Base-by-base conservation (phyloP, 2,888 invertebrate species). In the Zygothrica quintamaculata region DNA sequence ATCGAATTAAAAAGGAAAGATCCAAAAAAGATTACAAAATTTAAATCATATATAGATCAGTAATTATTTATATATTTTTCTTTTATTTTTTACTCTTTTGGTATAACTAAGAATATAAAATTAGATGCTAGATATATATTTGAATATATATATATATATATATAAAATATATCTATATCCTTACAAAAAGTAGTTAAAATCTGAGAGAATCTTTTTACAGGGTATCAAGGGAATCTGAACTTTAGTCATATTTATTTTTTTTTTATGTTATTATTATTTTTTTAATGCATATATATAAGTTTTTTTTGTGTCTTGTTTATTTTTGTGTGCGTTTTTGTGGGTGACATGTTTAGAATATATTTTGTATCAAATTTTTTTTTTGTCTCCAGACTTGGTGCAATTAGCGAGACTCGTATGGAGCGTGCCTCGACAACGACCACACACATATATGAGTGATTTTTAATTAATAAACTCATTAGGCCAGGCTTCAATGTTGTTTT, bases 401-500 rank as follows among this genome's bases (percentile, higher is more conserved):
- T 72, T 71, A 71, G 70, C 51, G 42, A 69, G 50, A 36, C 39
- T 46, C 15, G 56, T 43, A 15, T 31, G 36, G 46, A 60, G 46
- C 62, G 69, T 68, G 74, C 25, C 29, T 34, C 36, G 29, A 11
- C 43, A 56, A 18, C 44, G 50, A 53, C 69, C 67, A 22, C 58
- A 47, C 31, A 25, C 26, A 59, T 12, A 44, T 60, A 62, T 53
- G 74, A 69, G 77, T 74, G 72, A 80, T 80, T 80, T 80, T 82
- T 85, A 82, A 80, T 82, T 85, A 85, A 85, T 74, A 86, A 79
- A 86, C 80, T 86, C 84, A 86, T 84, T 84, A 86, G 77, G 84
- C 65, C 58, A 52, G 61, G 57, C 42, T 46, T 55, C n/a, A 47
- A 33, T 46, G 42, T 58, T 57, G 47, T 37, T 48, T 43, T 58